These are phyloP conservation scores for Unio pictorum DNA, from an alignment of 2,888 invertebrate species.

Conservation along the genomic window DNA sequence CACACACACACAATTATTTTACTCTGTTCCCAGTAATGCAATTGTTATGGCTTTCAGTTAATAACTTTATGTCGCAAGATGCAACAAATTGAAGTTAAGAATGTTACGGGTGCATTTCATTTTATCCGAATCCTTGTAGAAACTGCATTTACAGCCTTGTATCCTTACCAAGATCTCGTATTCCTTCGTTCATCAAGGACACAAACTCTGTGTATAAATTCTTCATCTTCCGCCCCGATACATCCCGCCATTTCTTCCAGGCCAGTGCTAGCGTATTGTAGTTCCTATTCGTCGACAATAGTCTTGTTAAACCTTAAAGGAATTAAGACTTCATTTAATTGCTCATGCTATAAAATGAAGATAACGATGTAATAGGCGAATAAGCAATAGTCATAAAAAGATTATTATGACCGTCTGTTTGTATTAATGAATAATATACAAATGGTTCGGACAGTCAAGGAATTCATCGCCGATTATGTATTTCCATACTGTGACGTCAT, in stretches of 20 bases:
- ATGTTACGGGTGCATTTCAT: not conserved
- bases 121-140: not conserved
- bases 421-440: too few species aligned
- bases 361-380: too few species aligned
- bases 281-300: constrained; percentile 73
- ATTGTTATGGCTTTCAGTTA: too few species aligned
- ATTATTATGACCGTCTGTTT: too few species aligned
- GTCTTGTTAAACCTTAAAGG: constrained; percentile 49
- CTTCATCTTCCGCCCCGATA: constrained; percentile 83
- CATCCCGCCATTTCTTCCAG: constrained; percentile 88
- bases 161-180: constrained; percentile 64
- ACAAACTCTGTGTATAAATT: constrained; percentile 85
- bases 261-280: constrained; percentile 84
- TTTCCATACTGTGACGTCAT: too few species aligned
- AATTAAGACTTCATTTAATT: not conserved
- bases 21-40: not conserved
- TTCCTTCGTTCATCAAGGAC: constrained; percentile 85
- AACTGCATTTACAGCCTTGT: constrained; percentile 74
- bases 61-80: too few species aligned
- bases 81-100: not conserved
- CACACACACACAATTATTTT: not conserved
- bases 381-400: too few species aligned
- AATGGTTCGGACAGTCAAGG: too few species aligned
- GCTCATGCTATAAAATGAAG: too few species aligned
- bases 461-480: too few species aligned